Conservation (phyloP, 2,113 vertebrate species). For the Psettodes erumei region DNA sequence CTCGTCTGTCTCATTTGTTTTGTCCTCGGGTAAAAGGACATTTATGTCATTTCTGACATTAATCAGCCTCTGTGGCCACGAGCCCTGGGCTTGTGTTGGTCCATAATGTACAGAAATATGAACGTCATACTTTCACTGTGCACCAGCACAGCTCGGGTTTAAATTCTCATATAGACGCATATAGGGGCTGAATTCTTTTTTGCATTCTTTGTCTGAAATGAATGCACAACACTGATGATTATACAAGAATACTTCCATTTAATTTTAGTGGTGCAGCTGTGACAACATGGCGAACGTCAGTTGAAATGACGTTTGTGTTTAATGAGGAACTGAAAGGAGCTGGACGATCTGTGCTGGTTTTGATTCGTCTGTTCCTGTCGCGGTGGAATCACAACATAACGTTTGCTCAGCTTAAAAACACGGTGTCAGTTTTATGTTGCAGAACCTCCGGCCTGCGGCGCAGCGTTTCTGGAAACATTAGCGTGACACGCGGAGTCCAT, state of each 20-base stretch:
- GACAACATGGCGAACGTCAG: too few species aligned
- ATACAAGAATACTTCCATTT: background rate
- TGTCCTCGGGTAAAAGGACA: conserved; percentile 1
- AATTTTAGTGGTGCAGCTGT: background rate
- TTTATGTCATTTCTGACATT: background rate
- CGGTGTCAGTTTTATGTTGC: too few species aligned
- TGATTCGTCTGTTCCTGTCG: too few species aligned
- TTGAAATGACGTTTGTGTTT: too few species aligned
- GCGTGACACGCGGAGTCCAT: background rate
- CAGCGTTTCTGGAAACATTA: background rate
- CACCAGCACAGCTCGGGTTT: too few species aligned
- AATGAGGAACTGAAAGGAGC: background rate
- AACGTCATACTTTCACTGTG: background rate
- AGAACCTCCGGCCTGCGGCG: too few species aligned
- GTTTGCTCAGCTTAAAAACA: too few species aligned
- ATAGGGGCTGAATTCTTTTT: too few species aligned
- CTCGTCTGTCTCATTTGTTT: background rate
- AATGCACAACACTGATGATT: too few species aligned
- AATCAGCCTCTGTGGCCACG: background rate
- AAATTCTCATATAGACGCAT: too few species aligned
- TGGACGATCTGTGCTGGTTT: background rate
- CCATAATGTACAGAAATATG: background rate
- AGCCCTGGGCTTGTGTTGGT: background rate
- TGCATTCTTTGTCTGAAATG: too few species aligned
- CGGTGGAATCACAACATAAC: too few species aligned